Evolutionary conservation across 2,888 invertebrate species (phyloP).

Genomic region (Trachelus tabidus): DNA sequence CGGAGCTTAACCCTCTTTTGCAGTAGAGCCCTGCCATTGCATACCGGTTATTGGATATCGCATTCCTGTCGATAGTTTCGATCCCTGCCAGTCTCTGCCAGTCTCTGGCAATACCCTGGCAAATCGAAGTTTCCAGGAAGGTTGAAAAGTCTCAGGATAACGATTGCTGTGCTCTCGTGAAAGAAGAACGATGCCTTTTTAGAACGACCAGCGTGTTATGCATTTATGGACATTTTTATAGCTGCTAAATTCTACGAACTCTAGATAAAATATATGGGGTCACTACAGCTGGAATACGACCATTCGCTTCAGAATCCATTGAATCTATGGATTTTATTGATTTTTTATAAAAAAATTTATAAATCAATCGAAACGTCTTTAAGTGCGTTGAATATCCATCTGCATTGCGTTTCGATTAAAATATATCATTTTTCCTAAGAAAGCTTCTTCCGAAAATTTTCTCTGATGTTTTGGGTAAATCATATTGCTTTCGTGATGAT

Average conservation of each 20-base stretch:
- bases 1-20: not conserved
- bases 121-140: not conserved
- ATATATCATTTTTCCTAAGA: not conserved
- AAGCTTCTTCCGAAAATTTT: not conserved
- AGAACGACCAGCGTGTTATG: not conserved
- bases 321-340: not conserved
- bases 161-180: not conserved
- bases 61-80: slow-evolving; percentile 15
- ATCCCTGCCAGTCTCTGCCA: slow-evolving; percentile 5
- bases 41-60: slow-evolving; percentile 11
- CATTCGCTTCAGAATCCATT: not conserved
- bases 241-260: not conserved
- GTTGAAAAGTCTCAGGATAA: not conserved
- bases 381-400: not conserved
- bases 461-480: not conserved
- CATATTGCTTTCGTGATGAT: not conserved
- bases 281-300: not conserved
- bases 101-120: not conserved
- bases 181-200: not conserved
- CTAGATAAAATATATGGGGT: not conserved
- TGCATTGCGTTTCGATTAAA: not conserved
- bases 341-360: not conserved
- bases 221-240: not conserved
- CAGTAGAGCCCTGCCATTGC: not conserved
- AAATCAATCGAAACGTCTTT: not conserved